These are phyloP conservation scores for Tuberolachnus salignus DNA, from an alignment of 2,888 invertebrate genomes.

Conservation along the genomic window DNA sequence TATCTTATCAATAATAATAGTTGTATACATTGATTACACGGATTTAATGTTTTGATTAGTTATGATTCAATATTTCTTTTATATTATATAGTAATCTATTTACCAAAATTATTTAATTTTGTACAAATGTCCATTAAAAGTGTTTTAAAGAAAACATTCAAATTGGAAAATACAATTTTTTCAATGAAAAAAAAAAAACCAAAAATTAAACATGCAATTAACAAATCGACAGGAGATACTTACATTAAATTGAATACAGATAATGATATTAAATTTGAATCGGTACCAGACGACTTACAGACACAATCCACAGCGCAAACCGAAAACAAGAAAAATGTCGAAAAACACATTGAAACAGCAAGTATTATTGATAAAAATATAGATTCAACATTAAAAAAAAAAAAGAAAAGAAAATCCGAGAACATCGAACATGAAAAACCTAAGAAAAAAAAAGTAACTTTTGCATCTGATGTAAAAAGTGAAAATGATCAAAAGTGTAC, in stretches of 20 bases:
- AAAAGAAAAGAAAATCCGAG: conserved; percentile 11
- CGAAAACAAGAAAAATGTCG: neutral
- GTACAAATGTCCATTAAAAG: conserved; percentile 31
- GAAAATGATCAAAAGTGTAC: conserved; percentile 31
- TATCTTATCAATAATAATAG: too few relatives aligned
- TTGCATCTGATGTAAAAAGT: conserved; percentile 21
- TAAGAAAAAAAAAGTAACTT: conserved; percentile 23
- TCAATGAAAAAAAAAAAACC: conserved; percentile 32
- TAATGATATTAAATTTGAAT: neutral
- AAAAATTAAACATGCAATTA: neutral
- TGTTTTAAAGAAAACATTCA: conserved; percentile 39
- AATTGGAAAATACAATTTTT: conserved; percentile 27
- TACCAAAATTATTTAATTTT: too few relatives aligned
- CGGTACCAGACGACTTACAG: neutral
- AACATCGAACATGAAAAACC: neutral
- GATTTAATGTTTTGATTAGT: too few relatives aligned
- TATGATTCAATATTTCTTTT: too few relatives aligned
- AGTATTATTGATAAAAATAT: neutral
- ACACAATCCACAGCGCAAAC: neutral
- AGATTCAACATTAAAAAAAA: neutral
- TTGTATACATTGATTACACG: too few relatives aligned
- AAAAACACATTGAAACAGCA: neutral
- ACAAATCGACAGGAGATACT: neutral
- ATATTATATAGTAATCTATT: too few relatives aligned
- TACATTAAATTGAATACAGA: conserved; percentile 17